A percentile compares a stretch with the other conserved stretches of the same genome.
These are phyloP conservation scores for Prolemur simus DNA, from an alignment of 2,113 vertebrate species.

Conservation along the genomic window DNA sequence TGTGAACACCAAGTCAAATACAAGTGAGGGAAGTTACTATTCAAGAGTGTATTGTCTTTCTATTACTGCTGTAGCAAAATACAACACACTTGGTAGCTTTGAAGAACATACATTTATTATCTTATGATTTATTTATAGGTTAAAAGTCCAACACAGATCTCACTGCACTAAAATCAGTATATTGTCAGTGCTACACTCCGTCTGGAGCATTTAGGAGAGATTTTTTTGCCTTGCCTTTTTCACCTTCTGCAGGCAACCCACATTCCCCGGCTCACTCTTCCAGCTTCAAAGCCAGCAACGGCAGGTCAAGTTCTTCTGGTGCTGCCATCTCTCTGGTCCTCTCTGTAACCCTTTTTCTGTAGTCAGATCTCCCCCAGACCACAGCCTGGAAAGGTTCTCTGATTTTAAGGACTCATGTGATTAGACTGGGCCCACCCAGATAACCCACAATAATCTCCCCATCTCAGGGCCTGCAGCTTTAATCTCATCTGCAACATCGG, in stretches of 20 bases:
- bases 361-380: background rate
- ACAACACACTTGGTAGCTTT: background rate
- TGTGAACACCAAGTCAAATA: background rate
- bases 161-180: background rate
- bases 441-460: background rate
- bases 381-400: background rate
- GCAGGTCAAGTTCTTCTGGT: background rate
- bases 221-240: background rate
- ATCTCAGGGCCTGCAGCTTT: background rate
- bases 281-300: background rate
- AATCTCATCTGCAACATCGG: background rate
- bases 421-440: background rate
- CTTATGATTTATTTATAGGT: background rate
- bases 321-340: background rate
- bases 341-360: no score
- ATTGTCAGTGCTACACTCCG: background rate
- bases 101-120: background rate
- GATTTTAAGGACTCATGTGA: background rate
- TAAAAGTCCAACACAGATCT: background rate
- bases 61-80: background rate
- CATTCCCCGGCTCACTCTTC: background rate
- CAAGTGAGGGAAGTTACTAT: background rate
- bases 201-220: background rate
- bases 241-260: background rate
- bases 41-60: background rate